phyloP scores from a whole-genome alignment of 2,888 invertebrate genomes.

The Cantharis lateralis region DNA sequence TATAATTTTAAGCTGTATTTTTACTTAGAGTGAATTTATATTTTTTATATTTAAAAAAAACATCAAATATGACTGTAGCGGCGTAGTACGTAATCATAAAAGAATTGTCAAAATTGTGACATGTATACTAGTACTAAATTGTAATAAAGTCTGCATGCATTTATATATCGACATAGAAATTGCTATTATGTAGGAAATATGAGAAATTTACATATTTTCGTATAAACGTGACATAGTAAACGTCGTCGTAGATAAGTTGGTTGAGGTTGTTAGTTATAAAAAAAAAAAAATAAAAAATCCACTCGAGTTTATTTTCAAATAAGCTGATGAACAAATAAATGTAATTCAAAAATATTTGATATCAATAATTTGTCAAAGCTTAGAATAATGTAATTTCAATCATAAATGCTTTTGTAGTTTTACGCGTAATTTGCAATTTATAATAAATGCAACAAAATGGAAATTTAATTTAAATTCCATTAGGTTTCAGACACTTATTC shows the following conservation, averaged over 20 bases:
- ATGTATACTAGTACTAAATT: background rate
- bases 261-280: background rate
- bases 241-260: background rate
- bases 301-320: background rate
- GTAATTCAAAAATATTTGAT: background rate
- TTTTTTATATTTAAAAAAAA: background rate
- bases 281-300: background rate
- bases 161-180: background rate
- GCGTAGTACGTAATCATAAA: background rate
- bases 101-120: background rate
- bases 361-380: background rate
- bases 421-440: background rate
- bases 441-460: background rate
- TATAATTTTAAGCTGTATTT: too few relatives aligned
- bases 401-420: background rate
- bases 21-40: too few relatives aligned
- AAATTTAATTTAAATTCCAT: slow-evolving; percentile 3
- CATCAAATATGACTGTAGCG: background rate
- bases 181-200: background rate
- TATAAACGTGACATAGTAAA: background rate
- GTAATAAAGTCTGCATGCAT: background rate
- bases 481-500: slow-evolving; percentile 6
- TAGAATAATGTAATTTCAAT: background rate
- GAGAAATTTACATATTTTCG: background rate
- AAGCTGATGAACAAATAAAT: too few relatives aligned